Conservation (phyloP, 2,113 vertebrate species). For the Podarcis raffonei region DNA sequence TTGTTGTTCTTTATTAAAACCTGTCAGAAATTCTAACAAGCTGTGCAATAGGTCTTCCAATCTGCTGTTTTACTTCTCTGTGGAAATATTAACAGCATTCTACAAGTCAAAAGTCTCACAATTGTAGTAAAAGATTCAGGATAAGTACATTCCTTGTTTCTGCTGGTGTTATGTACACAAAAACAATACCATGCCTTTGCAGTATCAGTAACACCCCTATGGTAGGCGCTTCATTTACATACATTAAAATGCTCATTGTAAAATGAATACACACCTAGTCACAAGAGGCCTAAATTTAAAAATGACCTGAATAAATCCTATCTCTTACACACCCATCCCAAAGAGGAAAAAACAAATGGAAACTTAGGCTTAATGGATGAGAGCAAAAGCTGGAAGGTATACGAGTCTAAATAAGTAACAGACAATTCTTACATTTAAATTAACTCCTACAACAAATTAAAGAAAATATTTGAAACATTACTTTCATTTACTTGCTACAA, state of each 20-base stretch:
- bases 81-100: constrained; percentile 6
- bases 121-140: neutral
- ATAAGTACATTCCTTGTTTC: neutral
- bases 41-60: neutral
- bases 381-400: neutral
- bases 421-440: constrained; percentile 17
- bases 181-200: constrained; percentile 8
- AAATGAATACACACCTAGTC: neutral
- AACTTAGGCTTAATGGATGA: neutral
- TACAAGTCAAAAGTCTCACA: constrained; percentile 14
- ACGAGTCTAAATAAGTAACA: neutral
- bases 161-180: neutral
- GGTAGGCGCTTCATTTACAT: constrained; percentile 10
- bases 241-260: neutral
- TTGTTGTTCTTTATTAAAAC: neutral
- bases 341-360: neutral
- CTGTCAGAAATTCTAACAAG: neutral
- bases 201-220: constrained; percentile 16
- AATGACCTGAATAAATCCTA: neutral
- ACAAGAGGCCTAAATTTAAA: constrained; percentile 6
- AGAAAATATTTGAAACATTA: constrained; percentile 10
- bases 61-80: neutral
- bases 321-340: neutral
- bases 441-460: neutral
- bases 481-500: neutral